These are phyloP conservation scores for Parasteatoda tepidariorum DNA, from an alignment of 1,140 invertebrate genomes.

Conservation along the genomic window DNA sequence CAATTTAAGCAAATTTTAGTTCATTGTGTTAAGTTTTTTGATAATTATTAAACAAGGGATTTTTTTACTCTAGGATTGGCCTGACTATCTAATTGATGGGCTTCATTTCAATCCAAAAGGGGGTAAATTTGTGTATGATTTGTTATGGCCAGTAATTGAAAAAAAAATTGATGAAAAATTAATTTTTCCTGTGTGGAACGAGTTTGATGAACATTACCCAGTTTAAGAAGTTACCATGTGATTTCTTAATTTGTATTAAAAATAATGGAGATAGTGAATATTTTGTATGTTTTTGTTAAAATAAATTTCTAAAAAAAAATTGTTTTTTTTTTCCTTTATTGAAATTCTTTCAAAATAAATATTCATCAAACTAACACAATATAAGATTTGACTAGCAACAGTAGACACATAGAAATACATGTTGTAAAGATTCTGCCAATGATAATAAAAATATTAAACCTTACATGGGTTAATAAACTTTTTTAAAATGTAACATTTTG, in stretches of 20 bases:
- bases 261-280: not conserved
- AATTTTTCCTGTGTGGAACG: conserved; percentile 40
- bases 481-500: no score
- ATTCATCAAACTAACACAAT: conserved; percentile 5
- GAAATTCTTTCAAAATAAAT: not conserved
- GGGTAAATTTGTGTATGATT: conserved; percentile 34
- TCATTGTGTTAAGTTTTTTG: no score
- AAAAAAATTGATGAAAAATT: conserved; percentile 22
- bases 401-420: not conserved
- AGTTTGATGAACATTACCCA: conserved; percentile 28
- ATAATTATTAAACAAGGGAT: no score
- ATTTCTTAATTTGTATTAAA: not conserved
- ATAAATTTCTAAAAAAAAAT: no score
- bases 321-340: not conserved
- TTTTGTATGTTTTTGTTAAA: not conserved
- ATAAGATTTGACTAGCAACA: conserved; percentile 2
- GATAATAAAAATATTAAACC: no score
- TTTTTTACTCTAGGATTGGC: conserved; percentile 21
- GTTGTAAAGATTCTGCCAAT: not conserved
- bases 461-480: no score
- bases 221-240: not conserved
- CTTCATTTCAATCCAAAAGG: conserved; percentile 61
- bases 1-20: no score
- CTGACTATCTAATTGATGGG: conserved; percentile 60
- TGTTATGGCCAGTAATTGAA: conserved; percentile 45